These are phyloP conservation scores for Myxocyprinus asiaticus DNA, from an alignment of 2,113 vertebrate species.

Conservation along the genomic window DNA sequence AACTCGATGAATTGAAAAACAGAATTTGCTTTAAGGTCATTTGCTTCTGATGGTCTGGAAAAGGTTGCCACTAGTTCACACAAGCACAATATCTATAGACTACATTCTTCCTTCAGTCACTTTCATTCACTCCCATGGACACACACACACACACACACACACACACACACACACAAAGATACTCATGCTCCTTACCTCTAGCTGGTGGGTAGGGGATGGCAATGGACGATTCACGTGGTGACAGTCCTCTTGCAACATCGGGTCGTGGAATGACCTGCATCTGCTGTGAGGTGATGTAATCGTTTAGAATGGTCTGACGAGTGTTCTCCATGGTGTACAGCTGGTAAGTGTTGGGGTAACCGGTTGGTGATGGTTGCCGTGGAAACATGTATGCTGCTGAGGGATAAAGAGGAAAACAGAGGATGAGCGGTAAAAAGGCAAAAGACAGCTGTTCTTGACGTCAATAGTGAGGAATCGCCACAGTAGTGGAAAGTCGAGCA, in stretches of 20 bases:
- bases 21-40: constrained; percentile 65
- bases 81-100: constrained; percentile 51
- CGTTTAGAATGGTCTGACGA: constrained; percentile 96
- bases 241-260: constrained; percentile 86
- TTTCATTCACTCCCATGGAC: constrained; percentile 39
- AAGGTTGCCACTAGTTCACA: constrained; percentile 79
- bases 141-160: constrained; percentile 51
- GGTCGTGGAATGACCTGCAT: constrained; percentile 95
- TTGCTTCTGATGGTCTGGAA: constrained; percentile 84
- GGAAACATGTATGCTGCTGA: constrained; percentile 93
- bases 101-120: not conserved
- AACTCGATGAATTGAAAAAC: not conserved
- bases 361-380: constrained; percentile 91
- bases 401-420: not conserved
- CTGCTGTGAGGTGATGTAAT: constrained; percentile 99
- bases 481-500: not conserved
- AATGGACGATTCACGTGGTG: constrained; percentile 88
- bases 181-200: constrained; percentile 77
- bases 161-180: not conserved
- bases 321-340: constrained; percentile 99
- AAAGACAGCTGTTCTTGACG: constrained; percentile 55
- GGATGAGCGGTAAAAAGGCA: not conserved
- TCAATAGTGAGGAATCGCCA: constrained; percentile 37
- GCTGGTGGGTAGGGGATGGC: constrained; percentile 84
- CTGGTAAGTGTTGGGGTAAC: constrained; percentile 95